Evolutionary conservation across 2,888 invertebrate species (phyloP).

Genomic region (Bellardia bayeri): DNA sequence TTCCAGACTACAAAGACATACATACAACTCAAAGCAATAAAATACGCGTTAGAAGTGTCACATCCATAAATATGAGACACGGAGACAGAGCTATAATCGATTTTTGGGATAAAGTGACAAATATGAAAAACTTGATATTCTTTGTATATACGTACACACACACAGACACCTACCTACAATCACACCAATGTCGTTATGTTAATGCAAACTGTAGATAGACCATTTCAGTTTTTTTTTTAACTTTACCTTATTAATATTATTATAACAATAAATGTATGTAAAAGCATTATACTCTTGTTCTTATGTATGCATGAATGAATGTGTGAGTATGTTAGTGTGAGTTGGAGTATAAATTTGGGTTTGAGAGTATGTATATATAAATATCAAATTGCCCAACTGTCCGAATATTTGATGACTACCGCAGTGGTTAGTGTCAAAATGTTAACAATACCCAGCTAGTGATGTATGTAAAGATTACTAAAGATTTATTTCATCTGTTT

Average conservation of each 20-base stretch:
- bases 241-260: not conserved
- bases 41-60: conserved; percentile 47
- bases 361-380: not conserved
- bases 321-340: not conserved
- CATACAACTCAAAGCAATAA: conserved; percentile 15
- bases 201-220: not conserved
- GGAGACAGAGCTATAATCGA: conserved; percentile 39
- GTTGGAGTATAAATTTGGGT: not conserved
- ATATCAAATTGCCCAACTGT: not conserved
- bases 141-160: not conserved
- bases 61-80: conserved; percentile 4
- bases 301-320: not conserved
- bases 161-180: not conserved
- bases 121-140: conserved; percentile 29
- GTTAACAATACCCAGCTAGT: conserved; percentile 1
- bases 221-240: conserved; percentile 1
- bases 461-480: not conserved
- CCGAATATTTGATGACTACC: not conserved
- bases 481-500: not conserved
- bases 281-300: not conserved
- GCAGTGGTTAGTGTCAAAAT: not conserved
- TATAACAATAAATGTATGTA: conserved; percentile 1
- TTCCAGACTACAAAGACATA: not conserved
- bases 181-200: not conserved
- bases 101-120: conserved; percentile 55